These are phyloP conservation scores for Regulus satrapa DNA, from an alignment of 2,113 vertebrate genomes.

Conservation along the genomic window DNA sequence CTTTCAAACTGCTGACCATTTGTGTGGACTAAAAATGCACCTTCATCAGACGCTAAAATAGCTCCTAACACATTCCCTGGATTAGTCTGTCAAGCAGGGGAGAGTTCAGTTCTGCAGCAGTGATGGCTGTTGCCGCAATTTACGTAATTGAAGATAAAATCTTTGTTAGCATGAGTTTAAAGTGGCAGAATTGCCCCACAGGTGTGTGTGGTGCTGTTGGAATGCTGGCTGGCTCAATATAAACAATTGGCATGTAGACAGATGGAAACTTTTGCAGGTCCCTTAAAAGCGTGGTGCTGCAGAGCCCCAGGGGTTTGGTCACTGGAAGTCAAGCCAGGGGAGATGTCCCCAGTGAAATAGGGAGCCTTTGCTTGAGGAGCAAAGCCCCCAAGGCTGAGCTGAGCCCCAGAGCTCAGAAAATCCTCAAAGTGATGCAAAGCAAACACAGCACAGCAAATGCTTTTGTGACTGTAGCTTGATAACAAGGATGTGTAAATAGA, in stretches of 20 bases:
- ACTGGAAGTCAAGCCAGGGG: neutral
- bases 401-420: neutral
- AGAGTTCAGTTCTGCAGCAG: neutral
- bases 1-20: neutral
- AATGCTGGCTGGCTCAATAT: neutral
- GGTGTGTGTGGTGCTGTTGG: neutral
- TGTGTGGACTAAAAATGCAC: neutral
- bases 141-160: neutral
- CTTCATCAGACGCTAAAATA: neutral
- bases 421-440: neutral
- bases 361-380: neutral
- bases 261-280: neutral
- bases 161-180: neutral
- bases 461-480: neutral
- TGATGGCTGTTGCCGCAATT: neutral
- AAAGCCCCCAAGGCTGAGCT: no score
- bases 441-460: neutral
- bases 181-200: neutral
- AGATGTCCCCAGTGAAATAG: neutral
- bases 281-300: neutral
- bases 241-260: neutral
- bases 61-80: neutral
- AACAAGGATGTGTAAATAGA: neutral
- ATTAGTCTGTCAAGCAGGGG: neutral
- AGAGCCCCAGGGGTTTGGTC: neutral